Base-by-base conservation (phyloP, 2,113 vertebrate genomes). In the Tricholaema leucomelas region DNA sequence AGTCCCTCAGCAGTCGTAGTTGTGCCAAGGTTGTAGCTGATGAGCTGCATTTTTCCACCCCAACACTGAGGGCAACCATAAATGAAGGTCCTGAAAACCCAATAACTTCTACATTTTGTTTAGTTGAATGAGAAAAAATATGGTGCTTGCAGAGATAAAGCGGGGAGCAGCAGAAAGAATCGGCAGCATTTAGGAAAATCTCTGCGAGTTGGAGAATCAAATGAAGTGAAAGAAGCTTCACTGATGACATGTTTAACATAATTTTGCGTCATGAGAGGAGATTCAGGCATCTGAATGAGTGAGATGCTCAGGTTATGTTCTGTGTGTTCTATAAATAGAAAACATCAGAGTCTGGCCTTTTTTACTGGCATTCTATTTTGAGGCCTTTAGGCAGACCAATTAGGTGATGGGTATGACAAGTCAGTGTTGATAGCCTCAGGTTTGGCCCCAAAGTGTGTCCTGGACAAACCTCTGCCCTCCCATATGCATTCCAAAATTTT, bases 371-470 rank as follows among this genome's bases (percentile, higher is more conserved):
- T 8, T 8, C 5, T 66, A 2, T 44, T 72, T 73, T 23, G 60
- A 36, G 18, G 0, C 23, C 65, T 85, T 82, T 12, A 40, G 44
- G 31, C 31, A n/a, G 35, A 8, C 2, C 15, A 23, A 14, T 58
- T 33, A 23, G 7, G 35, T 85, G 67, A 40, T n/a, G 42, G 6
- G 15, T 52, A 50, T 75, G 31, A 55, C 0, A 0, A 63, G 59
- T 59, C 36, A 33, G 27, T 30, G 38, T 20, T 72, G 20, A 12
- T 3, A 86, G 54, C 8, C 38, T 83, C 23, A 12, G 8, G 13
- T 60, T 65, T 80, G 30, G 21, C 56, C n/a, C 58, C 3, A 1
- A 63, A 38, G 28, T 65, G 31, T 70, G 72, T 31, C 31, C 1
- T 0, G 63, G 56, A 52, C 20, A 82, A 87, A 30, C 12, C 3